phyloP scores from a whole-genome alignment of 1,140 invertebrate species.

The Neodiprion lecontei region DNA sequence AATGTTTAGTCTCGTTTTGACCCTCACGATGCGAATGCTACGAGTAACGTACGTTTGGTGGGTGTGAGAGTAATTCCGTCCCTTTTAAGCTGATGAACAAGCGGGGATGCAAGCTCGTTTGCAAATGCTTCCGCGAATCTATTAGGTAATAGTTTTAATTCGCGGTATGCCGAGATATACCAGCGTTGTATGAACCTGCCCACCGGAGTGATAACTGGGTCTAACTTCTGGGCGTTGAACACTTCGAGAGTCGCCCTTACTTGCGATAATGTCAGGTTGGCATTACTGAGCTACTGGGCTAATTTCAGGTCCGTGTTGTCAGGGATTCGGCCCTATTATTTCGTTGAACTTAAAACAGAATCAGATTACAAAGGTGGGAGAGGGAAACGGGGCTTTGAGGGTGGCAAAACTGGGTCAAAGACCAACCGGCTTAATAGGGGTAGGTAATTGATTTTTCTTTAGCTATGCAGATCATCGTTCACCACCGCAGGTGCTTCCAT shows the following conservation, averaged over 20 bases:
- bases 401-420: background rate
- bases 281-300: slow-evolving; percentile 24
- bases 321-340: slow-evolving; percentile 30
- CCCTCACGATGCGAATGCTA: too few relatives aligned
- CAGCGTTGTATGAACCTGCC: too few relatives aligned
- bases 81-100: too few relatives aligned
- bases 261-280: slow-evolving; percentile 5
- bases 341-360: slow-evolving; percentile 34
- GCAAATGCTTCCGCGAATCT: too few relatives aligned
- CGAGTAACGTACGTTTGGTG: too few relatives aligned
- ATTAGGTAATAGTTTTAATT: too few relatives aligned
- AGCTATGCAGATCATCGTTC: background rate
- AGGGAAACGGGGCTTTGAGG: background rate
- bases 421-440: slow-evolving; percentile 2
- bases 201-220: background rate
- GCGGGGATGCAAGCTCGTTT: too few relatives aligned
- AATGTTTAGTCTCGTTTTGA: too few relatives aligned
- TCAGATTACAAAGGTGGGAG: slow-evolving; percentile 30
- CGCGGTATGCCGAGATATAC: too few relatives aligned
- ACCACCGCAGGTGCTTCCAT: too few relatives aligned
- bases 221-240: slow-evolving; percentile 4
- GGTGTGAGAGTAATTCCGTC: too few relatives aligned
- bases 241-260: background rate
- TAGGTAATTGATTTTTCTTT: background rate
- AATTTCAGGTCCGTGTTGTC: slow-evolving; percentile 33